Base-by-base conservation (phyloP, 2,113 vertebrate species). In the Albula goreensis region DNA sequence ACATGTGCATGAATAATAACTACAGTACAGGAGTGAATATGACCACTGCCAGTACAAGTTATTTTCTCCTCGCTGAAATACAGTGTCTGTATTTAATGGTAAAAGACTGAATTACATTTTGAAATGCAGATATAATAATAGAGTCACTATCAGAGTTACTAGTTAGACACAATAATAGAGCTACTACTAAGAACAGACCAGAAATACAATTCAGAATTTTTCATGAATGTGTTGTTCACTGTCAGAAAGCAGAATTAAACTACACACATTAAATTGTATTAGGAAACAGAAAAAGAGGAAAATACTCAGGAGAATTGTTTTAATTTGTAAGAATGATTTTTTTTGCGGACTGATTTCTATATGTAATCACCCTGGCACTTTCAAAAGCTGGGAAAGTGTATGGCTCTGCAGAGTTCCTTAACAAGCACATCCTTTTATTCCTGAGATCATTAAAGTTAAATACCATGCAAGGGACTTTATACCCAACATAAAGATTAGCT, bases 41-140 rank as follows among this genome's bases (percentile, higher is more conserved):
- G 78, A 85, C 56, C 53, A 51, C 48, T 25, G 63, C 81, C 84
- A 79, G 84, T 80, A 50, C 57, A 48, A 56, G 70, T 63, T 84
- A 82, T 78, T 56, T 85, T 86, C 87, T 56, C 15, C 80, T 60
- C 48, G 10, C 56, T 10, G 12, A 41, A 19, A 10, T 78, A 51
- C 19, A 78, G 74, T 31, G 74, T 56, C 74, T 79, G 50, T 31
- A 53, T 49, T 50, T 53, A 51, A 49, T 25, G 22, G 15, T 11
- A 85, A 25, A 51, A 57, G 13, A 13, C 17, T 52, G 83, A 78
- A 77, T 84, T 79, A 15, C 41, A 12, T 17, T 48, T 49, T 79
- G n/a, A 31, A 25, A 74, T 74, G 25, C 25, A 66, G 1, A 66
- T 74, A 25, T 74, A 25, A 74, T 25, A 74, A n/a, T 66, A 66